Conservation (phyloP, 2,113 vertebrate species). For the Pachyramphus minor region DNA sequence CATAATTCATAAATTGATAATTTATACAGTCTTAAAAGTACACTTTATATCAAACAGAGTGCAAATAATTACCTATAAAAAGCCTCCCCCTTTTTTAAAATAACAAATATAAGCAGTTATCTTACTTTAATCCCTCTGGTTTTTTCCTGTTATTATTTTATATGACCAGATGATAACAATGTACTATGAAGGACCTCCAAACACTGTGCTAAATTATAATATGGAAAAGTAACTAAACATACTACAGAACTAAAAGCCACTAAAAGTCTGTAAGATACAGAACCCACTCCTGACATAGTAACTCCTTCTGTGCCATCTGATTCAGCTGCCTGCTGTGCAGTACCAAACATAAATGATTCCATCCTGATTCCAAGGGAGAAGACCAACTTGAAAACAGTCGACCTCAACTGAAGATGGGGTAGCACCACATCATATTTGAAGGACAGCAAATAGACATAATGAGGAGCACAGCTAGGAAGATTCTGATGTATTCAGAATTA, state of each 20-base stretch:
- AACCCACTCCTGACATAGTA: background rate
- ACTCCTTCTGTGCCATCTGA: background rate
- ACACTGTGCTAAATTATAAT: background rate
- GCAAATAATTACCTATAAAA: background rate
- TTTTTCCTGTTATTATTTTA: background rate
- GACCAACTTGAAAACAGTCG: background rate
- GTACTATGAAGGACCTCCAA: background rate
- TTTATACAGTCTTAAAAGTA: background rate
- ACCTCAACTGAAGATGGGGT: background rate
- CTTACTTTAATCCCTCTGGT: background rate
- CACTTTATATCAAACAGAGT: background rate
- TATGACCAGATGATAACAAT: background rate
- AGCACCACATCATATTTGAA: rapidly evolving
- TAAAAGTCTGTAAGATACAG: background rate
- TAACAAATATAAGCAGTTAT: background rate
- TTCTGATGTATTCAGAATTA: background rate
- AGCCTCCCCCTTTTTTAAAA: background rate
- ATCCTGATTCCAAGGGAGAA: background rate
- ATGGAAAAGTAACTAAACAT: background rate
- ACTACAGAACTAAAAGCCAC: background rate
- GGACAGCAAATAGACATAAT: background rate
- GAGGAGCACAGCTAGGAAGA: background rate
- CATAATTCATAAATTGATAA: background rate
- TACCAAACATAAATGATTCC: background rate
- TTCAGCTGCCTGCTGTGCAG: background rate